Conservation (phyloP, 2,888 invertebrate species). For the Drosophila paramelanica region DNA sequence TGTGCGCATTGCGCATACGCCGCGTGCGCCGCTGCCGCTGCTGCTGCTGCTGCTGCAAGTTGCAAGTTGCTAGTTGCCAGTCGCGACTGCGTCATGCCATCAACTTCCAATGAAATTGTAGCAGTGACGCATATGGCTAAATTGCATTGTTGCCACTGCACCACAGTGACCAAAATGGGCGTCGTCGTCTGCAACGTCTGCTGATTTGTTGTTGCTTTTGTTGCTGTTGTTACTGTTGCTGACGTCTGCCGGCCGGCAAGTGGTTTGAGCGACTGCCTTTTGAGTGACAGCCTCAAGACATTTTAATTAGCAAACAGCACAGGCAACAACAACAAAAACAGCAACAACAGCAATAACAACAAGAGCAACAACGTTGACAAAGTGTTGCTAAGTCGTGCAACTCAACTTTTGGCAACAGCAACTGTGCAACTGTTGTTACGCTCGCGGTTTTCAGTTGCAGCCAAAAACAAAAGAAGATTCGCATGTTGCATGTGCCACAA, state of each 20-base stretch:
- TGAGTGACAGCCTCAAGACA: slow-evolving; percentile 77
- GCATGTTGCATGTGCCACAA: slow-evolving; percentile 20
- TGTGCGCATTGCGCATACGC: slow-evolving; percentile 70
- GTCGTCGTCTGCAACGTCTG: slow-evolving; percentile 40
- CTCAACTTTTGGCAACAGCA: slow-evolving; percentile 66
- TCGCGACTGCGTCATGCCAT: slow-evolving; percentile 20
- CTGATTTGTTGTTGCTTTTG: slow-evolving; percentile 1
- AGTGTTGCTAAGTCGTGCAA: slow-evolving; percentile 60
- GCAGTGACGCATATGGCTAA: slow-evolving; percentile 65
- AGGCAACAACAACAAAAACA: slow-evolving; percentile 22
- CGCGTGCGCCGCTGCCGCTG: slow-evolving; percentile 36
- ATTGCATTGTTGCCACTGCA: slow-evolving; percentile 69
- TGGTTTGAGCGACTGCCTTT: slow-evolving; percentile 60
- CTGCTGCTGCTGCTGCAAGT: slow-evolving; percentile 7
- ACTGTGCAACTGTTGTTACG: slow-evolving; percentile 68
- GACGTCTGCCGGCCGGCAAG: slow-evolving; percentile 36
- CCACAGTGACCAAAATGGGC: slow-evolving; percentile 68
- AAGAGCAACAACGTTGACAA: slow-evolving; percentile 43
- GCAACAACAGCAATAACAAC: slow-evolving; percentile 32
- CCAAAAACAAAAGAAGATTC: slow-evolving; percentile 34
- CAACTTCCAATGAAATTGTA: slow-evolving; percentile 76
- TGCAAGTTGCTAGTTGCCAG: too few relatives aligned
- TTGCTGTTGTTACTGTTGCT: slow-evolving; percentile 12
- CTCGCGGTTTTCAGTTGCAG: slow-evolving; percentile 48
- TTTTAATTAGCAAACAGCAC: slow-evolving; percentile 70